Evolutionary conservation across 2,888 invertebrate species (phyloP).

Genomic region (Drosophila neoperkinsi): DNA sequence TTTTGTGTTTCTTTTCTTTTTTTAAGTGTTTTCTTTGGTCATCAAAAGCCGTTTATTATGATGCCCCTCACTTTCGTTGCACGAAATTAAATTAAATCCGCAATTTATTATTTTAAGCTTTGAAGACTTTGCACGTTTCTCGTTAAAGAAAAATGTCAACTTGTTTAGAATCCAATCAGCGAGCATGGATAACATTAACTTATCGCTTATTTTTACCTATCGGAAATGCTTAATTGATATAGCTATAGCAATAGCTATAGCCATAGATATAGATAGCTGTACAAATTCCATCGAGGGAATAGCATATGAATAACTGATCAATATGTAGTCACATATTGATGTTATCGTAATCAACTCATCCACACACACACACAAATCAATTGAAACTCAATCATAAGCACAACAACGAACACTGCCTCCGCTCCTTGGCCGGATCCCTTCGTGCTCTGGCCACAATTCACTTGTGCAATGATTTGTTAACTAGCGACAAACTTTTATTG

Average conservation of each 20-base stretch:
- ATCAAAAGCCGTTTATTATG: constrained; percentile 77
- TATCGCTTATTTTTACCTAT: background rate
- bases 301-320: constrained; percentile 27
- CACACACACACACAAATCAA: constrained; percentile 44
- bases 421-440: background rate
- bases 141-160: background rate
- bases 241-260: background rate
- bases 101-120: constrained; percentile 72
- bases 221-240: background rate
- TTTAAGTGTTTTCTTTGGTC: constrained; percentile 58
- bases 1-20: constrained; percentile 1
- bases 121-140: constrained; percentile 36
- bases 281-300: background rate
- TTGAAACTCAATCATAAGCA: constrained; percentile 36
- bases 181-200: background rate
- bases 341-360: constrained; percentile 23
- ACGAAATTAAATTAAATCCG: constrained; percentile 76
- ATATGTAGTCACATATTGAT: constrained; percentile 7
- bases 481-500: constrained; percentile 76
- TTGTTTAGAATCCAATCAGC: background rate
- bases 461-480: constrained; percentile 72
- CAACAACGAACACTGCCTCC: background rate
- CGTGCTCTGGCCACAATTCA: constrained; percentile 25
- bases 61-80: constrained; percentile 49
- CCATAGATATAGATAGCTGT: background rate